These are phyloP conservation scores for Nanorana parkeri DNA, from an alignment of 2,113 vertebrate species.

Conservation along the genomic window DNA sequence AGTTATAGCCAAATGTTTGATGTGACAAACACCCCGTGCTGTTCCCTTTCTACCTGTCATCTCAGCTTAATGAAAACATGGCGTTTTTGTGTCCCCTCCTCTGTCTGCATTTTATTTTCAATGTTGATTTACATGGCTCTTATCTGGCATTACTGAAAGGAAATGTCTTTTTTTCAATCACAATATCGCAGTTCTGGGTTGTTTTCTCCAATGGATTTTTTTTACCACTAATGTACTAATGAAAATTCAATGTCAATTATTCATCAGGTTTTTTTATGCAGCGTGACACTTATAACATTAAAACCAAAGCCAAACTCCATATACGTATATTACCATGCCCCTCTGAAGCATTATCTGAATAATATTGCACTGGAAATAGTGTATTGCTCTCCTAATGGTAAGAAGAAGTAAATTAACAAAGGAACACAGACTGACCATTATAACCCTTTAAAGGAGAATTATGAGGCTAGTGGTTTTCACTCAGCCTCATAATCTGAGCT, in stretches of 20 bases:
- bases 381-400: too few species aligned
- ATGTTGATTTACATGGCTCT: not conserved
- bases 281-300: not conserved
- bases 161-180: not conserved
- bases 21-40: not conserved
- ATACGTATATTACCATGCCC: too few species aligned
- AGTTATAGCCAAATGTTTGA: not conserved
- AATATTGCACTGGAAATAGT: too few species aligned
- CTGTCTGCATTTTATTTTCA: slow-evolving; percentile 4
- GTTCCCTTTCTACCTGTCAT: slow-evolving; percentile 14
- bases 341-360: too few species aligned
- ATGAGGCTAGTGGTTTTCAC: too few species aligned
- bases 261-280: not conserved
- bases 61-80: slow-evolving; percentile 25
- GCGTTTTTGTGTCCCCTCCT: not conserved
- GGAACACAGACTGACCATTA: too few species aligned
- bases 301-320: too few species aligned
- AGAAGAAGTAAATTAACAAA: too few species aligned
- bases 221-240: not conserved
- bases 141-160: not conserved
- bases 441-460: too few species aligned
- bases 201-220: not conserved
- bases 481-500: too few species aligned
- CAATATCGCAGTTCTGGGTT: not conserved
- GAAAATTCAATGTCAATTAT: not conserved